phyloP scores from a whole-genome alignment of 2,797 vertebrate species.

The Cephalopachus bancanus region DNA sequence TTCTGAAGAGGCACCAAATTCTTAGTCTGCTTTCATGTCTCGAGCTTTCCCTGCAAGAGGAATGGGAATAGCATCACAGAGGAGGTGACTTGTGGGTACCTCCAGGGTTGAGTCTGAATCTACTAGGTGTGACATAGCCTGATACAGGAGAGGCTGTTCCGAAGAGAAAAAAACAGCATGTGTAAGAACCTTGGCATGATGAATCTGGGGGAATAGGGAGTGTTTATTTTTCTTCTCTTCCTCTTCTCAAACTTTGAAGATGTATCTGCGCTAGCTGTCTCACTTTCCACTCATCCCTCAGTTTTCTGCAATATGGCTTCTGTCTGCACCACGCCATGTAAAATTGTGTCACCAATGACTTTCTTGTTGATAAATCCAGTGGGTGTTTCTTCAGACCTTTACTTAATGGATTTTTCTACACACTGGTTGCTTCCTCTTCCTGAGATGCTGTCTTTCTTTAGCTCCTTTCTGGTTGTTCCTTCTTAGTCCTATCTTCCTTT shows the following conservation, averaged over 20 bases:
- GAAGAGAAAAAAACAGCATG: background rate
- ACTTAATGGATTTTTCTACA: background rate
- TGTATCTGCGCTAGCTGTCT: background rate
- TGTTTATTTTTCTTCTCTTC: background rate
- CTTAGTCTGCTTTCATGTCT: background rate
- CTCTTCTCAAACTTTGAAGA: background rate
- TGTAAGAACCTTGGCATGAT: background rate
- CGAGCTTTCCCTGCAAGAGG: constrained; percentile 6
- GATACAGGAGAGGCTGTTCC: background rate
- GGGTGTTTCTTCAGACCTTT: background rate
- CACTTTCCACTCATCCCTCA: background rate
- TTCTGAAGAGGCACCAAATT: background rate
- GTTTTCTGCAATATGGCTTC: background rate
- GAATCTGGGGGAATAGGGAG: background rate
- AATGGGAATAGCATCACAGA: background rate
- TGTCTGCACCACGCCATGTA: background rate
- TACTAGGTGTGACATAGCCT: background rate
- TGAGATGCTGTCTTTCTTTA: background rate
- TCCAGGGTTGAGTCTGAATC: background rate
- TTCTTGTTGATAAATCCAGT: background rate
- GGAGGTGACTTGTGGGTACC: background rate
- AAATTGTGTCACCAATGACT: background rate
- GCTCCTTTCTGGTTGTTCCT: background rate
- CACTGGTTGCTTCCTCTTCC: background rate
- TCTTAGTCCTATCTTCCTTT: background rate